A percentile compares a stretch with the other conserved stretches of the same genome.
phyloP scores from a whole-genome alignment of 1,140 invertebrate genomes.

The Thaumetopoea pityocampa region DNA sequence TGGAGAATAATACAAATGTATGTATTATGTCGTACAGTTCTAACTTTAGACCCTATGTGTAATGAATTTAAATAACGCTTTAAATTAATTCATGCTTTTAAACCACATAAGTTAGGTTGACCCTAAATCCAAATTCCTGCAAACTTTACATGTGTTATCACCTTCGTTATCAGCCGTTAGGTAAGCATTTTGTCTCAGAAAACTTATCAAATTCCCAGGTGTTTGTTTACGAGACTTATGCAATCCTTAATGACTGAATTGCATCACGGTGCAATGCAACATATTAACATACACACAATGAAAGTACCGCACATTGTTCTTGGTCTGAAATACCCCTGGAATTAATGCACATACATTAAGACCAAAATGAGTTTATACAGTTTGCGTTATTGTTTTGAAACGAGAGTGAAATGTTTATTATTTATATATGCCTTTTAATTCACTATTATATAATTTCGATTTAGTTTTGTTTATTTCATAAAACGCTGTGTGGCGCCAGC shows the following conservation, averaged over 20 bases:
- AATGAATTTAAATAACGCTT: conserved; percentile 14
- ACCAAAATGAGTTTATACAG: conserved; percentile 33
- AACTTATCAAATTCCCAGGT: conserved; percentile 18
- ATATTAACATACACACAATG: conserved; percentile 49
- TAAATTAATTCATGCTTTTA: conserved; percentile 1
- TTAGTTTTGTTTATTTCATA: too few relatives aligned
- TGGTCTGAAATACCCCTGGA: conserved; percentile 30
- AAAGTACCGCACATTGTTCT: conserved; percentile 22
- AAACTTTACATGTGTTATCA: conserved; percentile 14
- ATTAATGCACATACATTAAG: conserved; percentile 41
- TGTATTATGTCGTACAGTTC: not conserved
- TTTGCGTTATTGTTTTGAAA: conserved; percentile 25
- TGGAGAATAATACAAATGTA: not conserved
- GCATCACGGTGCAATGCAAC: conserved; percentile 30
- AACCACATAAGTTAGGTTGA: conserved; percentile 16
- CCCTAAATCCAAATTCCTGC: conserved; percentile 2
- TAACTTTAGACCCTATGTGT: conserved; percentile 3
- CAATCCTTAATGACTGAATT: conserved; percentile 34
- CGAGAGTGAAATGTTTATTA: too few relatives aligned
- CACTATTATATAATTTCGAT: too few relatives aligned
- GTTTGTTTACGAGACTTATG: conserved; percentile 26
- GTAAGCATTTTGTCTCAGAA: too few relatives aligned
- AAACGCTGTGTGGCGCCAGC: conserved; percentile 15
- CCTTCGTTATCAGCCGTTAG: conserved; percentile 13
- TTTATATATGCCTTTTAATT: too few relatives aligned